phyloP scores from a whole-genome alignment of 1,140 invertebrate species.

The Pogonomyrmex californicus region DNA sequence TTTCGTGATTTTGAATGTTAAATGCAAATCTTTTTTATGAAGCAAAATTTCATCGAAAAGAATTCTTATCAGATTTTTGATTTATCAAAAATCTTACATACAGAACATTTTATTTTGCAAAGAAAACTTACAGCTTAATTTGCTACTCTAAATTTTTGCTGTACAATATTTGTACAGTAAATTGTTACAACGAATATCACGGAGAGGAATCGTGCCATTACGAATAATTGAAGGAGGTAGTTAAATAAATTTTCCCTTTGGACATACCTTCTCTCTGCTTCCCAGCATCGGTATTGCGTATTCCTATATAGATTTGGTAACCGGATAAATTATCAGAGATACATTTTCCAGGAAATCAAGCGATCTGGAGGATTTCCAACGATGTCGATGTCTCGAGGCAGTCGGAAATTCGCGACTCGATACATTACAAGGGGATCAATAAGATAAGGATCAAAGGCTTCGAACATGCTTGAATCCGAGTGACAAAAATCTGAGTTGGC shows the following conservation, averaged over 20 bases:
- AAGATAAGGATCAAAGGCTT: constrained; percentile 55
- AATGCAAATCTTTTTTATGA: background rate
- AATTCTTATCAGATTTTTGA: background rate
- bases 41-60: background rate
- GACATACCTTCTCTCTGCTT: constrained; percentile 3
- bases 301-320: constrained; percentile 67
- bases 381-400: constrained; percentile 73
- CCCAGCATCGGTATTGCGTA: constrained; percentile 15
- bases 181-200: background rate
- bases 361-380: constrained; percentile 80
- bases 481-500: constrained; percentile 49
- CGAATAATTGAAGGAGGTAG: background rate
- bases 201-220: background rate
- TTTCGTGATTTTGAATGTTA: background rate
- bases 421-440: constrained; percentile 34
- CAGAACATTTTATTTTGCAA: background rate
- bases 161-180: too few relatives aligned
- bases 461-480: constrained; percentile 43
- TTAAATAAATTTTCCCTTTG: constrained; percentile 26
- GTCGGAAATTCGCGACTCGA: constrained; percentile 61
- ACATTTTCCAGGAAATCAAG: constrained; percentile 76
- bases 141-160: too few relatives aligned
- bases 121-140: background rate
- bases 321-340: constrained; percentile 80
- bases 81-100: background rate